Percentiles rank a stretch among this genome's conserved stretches.
Conservation (phyloP, 2,888 invertebrate species). For the Synergus japonicus region DNA sequence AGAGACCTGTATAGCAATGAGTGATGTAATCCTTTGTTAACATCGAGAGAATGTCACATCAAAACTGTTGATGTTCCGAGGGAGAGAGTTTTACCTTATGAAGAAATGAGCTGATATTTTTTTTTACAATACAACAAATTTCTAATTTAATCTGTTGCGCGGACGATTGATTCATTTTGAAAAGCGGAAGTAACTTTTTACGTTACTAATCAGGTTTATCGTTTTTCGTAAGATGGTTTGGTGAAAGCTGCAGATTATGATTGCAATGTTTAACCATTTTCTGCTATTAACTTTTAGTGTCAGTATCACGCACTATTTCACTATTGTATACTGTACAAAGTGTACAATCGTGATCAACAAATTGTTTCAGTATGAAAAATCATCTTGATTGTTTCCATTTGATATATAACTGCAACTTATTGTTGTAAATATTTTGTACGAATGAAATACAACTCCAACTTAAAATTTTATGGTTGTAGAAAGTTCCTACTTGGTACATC, state of each 20-base stretch:
- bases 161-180: background rate
- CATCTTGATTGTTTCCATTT: too few species aligned
- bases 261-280: constrained; percentile 12
- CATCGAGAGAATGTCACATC: constrained; percentile 38
- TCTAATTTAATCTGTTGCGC: background rate
- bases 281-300: background rate
- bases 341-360: background rate
- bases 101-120: constrained; percentile 4
- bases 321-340: background rate
- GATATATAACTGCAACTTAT: background rate
- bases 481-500: constrained; percentile 36
- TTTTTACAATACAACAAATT: background rate
- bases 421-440: constrained; percentile 7
- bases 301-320: background rate
- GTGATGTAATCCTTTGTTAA: constrained; percentile 40
- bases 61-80: constrained; percentile 19
- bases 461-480: constrained; percentile 37
- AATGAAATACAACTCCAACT: constrained; percentile 26
- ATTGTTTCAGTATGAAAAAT: background rate
- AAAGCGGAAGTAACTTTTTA: constrained; percentile 12
- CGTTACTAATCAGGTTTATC: constrained; percentile 16
- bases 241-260: constrained; percentile 28
- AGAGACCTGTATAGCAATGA: constrained; percentile 32
- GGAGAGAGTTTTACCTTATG: constrained; percentile 11
- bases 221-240: constrained; percentile 3